Evolutionary conservation across 1,140 invertebrate species (phyloP).

Genomic region (Camponotus vicinus): DNA sequence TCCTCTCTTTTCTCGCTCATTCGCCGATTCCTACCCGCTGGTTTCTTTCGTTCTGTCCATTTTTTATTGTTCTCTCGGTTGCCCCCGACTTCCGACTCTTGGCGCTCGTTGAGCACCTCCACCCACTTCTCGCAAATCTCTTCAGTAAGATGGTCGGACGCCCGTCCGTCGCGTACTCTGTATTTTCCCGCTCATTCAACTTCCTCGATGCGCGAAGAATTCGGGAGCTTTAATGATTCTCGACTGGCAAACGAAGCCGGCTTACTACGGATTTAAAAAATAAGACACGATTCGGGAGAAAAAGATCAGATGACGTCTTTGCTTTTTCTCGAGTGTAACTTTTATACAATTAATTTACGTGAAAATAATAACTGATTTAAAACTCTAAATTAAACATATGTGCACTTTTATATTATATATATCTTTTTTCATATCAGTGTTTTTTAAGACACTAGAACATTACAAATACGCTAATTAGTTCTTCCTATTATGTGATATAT

Average conservation of each 20-base stretch:
- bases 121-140: slow-evolving; percentile 46
- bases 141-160: slow-evolving; percentile 63
- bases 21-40: slow-evolving; percentile 8
- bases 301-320: slow-evolving; percentile 32
- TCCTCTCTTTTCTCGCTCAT: background rate
- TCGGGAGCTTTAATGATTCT: slow-evolving; percentile 69
- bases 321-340: background rate
- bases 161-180: slow-evolving; percentile 47
- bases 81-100: slow-evolving; percentile 67
- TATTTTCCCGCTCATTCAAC: slow-evolving; percentile 65
- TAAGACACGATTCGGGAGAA: slow-evolving; percentile 57
- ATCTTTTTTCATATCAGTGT: background rate
- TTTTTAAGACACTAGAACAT: no score
- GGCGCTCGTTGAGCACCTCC: slow-evolving; percentile 60
- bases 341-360: background rate
- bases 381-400: background rate
- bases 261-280: slow-evolving; percentile 53
- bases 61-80: slow-evolving; percentile 71
- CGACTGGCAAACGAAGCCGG: slow-evolving; percentile 55
- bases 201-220: slow-evolving; percentile 64
- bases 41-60: slow-evolving; percentile 51
- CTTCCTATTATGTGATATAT: no score
- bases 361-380: background rate
- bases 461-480: no score
- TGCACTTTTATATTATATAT: background rate